Conservation (phyloP, 2,113 vertebrate species). For the Canis aureus region DNA sequence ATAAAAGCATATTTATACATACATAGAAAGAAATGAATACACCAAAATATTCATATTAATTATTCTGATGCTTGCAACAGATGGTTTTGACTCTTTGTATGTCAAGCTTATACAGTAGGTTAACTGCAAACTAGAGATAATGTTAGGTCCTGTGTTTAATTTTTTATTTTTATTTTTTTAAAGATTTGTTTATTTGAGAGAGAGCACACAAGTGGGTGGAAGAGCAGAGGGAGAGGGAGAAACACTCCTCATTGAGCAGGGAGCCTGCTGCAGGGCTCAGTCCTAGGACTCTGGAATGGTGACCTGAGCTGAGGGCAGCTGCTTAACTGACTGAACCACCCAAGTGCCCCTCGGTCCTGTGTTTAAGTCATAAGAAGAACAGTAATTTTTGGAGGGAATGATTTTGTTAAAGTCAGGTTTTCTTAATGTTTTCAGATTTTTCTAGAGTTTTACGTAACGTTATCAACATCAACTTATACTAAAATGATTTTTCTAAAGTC, state of each 20-base stretch:
- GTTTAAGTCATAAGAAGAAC: background rate
- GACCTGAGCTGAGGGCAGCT: too few relatives aligned
- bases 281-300: too few relatives aligned
- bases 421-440: conserved; percentile 27
- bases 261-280: too few relatives aligned
- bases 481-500: conserved; percentile 22
- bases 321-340: too few relatives aligned
- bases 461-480: background rate
- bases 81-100: background rate
- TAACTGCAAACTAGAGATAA: background rate
- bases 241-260: too few relatives aligned
- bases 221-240: too few relatives aligned
- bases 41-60: background rate
- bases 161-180: too few relatives aligned
- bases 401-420: background rate
- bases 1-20: background rate
- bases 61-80: background rate
- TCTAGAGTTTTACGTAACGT: background rate
- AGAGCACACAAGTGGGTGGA: too few relatives aligned
- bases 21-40: background rate
- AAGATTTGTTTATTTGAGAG: too few relatives aligned
- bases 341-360: background rate
- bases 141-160: background rate
- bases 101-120: background rate
- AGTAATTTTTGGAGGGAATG: background rate